Base-by-base conservation (phyloP, 2,888 invertebrate species). In the Clanis bilineata region DNA sequence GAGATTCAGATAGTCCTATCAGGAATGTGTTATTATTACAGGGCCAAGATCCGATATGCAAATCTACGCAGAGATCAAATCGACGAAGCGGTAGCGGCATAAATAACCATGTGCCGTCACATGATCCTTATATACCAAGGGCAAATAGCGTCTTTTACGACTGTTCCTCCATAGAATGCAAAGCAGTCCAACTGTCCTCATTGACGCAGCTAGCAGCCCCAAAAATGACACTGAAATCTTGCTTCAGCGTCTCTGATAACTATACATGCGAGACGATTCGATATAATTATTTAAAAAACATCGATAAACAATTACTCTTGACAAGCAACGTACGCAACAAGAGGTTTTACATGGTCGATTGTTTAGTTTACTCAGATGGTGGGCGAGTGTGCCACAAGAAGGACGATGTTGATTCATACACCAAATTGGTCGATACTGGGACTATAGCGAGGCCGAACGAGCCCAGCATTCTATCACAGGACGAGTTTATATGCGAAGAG, bases 401-500 rank as follows among this genome's bases (percentile, higher is more conserved):
- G 69, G 80, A 71, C 56, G 68, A 73, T 58, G 64, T n/a, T 61
- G 70, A 80, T 64, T 79, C 86, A 66, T 79, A 87, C 65, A 67
- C 77, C 58, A 72, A 82, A 63, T 77, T 91, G 32, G 73, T 88
- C 21, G 83, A 88, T 63, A 80, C 80, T 38, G 90, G 83, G 41
- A 77, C 81, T 47, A 71, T 85, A 64, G 83, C 77, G 15, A 81
- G 85, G 65, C 86, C 87, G 1, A 78, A 82, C 23, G 84, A 87
- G 59, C 55, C 72, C 0, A 82, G 76, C 57, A 64, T 89, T 47
- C 71, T 90, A n/a, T 77, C 86, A 7, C 88, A 88, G 68, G 83
- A 90, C 15, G 90, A 91, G 64, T 88, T 89, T 57, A 70, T 91
- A 65, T 91, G 91, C 64, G 88, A 91, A 69, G 81, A 91, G 65